Base-by-base conservation (phyloP, 2,797 vertebrate genomes). In the Muscicapa striata region DNA sequence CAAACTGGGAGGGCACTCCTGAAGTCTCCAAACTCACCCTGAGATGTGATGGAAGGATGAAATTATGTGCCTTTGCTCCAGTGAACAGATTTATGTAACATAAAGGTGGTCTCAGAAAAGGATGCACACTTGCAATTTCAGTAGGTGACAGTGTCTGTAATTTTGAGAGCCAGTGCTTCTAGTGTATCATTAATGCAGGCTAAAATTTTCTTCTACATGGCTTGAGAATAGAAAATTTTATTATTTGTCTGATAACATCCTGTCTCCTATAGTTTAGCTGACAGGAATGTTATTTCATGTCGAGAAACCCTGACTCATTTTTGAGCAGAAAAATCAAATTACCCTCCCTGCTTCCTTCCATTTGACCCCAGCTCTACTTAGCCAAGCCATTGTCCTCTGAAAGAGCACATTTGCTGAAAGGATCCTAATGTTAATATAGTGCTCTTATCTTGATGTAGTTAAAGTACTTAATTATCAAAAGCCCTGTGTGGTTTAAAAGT, bases 251-350 rank as follows among this genome's bases (percentile, higher is more conserved):
- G 75, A 51, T 63, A 78, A 79, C 75, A 63, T 9, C 58, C 59
- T 36, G 58, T 52, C 73, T 81, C 87, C 74, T n/a, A 1, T 11
- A 74, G 84, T 8, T 76, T 4, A 51, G 72, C 57, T 55, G 54
- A 43, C 74, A 83, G 24, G 27, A n/a, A 49, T 64, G 41, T 67
- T 63, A 75, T 82, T 93, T 46, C 63, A 34, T 1, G 8, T 36
- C 2, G 5, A 51, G 66, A 72, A 83, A 72, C 40, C 23, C 61
- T 9, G 72, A 43, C 48, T 78, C 40, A 2, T 63, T 74, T 74
- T 32, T 45, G 29, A 80, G 48, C 24, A 91, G 63, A 84, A 93
- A 84, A 84, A 88, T 74, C 51, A 81, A 79, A 95, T 94, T 58
- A 87, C 18, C 70, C 87, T 74, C 59, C 72, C 40, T 72, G 70